Base-by-base conservation (phyloP, 2,888 invertebrate species). In the Gerris lacustris region DNA sequence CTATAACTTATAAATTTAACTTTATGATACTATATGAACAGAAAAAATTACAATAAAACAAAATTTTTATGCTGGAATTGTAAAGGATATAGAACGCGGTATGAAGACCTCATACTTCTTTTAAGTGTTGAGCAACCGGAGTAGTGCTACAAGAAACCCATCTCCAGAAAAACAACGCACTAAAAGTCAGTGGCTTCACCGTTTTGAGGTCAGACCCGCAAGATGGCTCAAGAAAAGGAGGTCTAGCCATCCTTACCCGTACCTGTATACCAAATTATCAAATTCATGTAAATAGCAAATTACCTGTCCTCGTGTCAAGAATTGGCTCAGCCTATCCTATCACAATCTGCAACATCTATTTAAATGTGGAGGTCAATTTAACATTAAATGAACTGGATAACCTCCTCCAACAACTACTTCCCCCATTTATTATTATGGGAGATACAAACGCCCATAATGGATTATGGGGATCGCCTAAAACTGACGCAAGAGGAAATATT, bases 401-500 rank as follows among this genome's bases (percentile, higher is more conserved):
- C 18, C 9, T 68, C 6, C 31, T 68, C n/a, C 18, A 47, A n/a
- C 68, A 68, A 45, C 5, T 68, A 45, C 68, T 45, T 45, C n/a
- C 17, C 6, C 68, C 68, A 9, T 45, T 11, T 7, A 7, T 68
- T 7, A 47, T 68, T n/a, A n/a, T 45, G 6, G 68, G 68, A 45
- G 68, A 68, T 45, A 45, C 45, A 17, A 68, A 68, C n/a, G 68
- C 68, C n/a, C 43, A 45, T 7, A 45, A 45, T 31, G 17, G n/a
- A 31, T 31, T 47, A 6, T 68, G 68, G 68, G 68, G 68, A 45
- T 68, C 68, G 11, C 6, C 47, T 6, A 45, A 47, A 68, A 68
- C 47, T 6, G 68, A 68, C 18, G n/a, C 15, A n/a, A 44, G 68
- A 68, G 68, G 68, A 7, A 68, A 17, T 6, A 5, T 47, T 15